Percentiles rank a stretch among this genome's conserved stretches.
phyloP scores from a whole-genome alignment of 37 sponge, comb jelly and placozoan genomes.

The Beroe ovata region DNA sequence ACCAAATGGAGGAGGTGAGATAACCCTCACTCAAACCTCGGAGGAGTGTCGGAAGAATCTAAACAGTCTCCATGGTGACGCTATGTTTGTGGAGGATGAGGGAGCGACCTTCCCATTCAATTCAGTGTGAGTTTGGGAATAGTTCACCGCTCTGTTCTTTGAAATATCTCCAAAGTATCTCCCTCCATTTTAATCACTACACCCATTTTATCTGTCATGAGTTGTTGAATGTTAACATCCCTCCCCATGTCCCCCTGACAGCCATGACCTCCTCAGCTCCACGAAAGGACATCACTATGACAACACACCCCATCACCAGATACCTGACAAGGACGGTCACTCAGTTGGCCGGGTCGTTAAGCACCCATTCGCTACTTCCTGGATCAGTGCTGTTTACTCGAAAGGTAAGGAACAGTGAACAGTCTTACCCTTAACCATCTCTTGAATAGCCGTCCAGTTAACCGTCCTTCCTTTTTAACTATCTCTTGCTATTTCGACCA shows the following conservation, averaged over 20 bases:
- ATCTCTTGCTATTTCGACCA: too few species aligned
- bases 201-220: too few species aligned
- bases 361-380: slow-evolving; percentile 28
- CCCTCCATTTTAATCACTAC: too few species aligned
- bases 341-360: not conserved
- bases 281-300: not conserved
- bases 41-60: slow-evolving; percentile 44
- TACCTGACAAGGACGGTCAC: not conserved
- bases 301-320: not conserved
- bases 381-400: slow-evolving; percentile 60
- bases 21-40: slow-evolving; percentile 48
- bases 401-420: slow-evolving; percentile 37
- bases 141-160: too few species aligned
- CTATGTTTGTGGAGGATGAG: slow-evolving; percentile 10
- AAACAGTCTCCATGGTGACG: not conserved
- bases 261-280: too few species aligned
- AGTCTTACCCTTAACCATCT: too few species aligned
- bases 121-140: too few species aligned
- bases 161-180: too few species aligned
- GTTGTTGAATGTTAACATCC: too few species aligned
- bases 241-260: too few species aligned
- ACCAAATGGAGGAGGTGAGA: slow-evolving; percentile 54
- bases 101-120: not conserved
- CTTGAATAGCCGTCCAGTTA: too few species aligned
- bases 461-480: too few species aligned